phyloP scores from a whole-genome alignment of 2,113 vertebrate genomes.

The Oxygymnocypris stewartii region DNA sequence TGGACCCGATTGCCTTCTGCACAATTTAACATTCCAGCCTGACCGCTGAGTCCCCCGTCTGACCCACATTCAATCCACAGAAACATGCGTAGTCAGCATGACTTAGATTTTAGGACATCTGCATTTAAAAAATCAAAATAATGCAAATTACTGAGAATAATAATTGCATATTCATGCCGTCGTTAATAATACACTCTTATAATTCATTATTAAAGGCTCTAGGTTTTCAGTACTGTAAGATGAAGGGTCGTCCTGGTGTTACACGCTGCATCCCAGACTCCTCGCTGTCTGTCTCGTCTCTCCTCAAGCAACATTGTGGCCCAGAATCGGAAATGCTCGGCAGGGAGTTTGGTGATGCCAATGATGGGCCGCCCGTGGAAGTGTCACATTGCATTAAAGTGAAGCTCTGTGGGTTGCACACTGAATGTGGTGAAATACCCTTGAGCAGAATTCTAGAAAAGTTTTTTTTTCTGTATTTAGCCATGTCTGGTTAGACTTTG shows the following conservation, averaged over 20 bases:
- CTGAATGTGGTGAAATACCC: background rate
- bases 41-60: constrained; percentile 28
- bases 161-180: background rate
- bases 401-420: constrained; percentile 15
- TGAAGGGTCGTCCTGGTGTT: background rate
- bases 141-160: background rate
- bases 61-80: constrained; percentile 53
- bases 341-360: constrained; percentile 22
- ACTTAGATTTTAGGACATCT: background rate
- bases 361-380: constrained; percentile 17
- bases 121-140: background rate
- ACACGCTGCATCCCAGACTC: background rate
- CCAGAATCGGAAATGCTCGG: constrained; percentile 7
- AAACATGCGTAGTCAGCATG: background rate
- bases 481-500: background rate
- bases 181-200: background rate
- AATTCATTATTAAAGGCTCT: background rate
- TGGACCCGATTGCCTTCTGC: constrained; percentile 48
- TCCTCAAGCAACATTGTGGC: constrained; percentile 28
- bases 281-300: constrained; percentile 23
- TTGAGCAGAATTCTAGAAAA: background rate
- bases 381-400: constrained; percentile 41
- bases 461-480: background rate
- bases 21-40: constrained; percentile 52
- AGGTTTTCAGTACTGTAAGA: background rate